A percentile compares a stretch with the other conserved stretches of the same genome.
phyloP scores from a whole-genome alignment of 2,888 invertebrate genomes.

The Strigamia crassipes region DNA sequence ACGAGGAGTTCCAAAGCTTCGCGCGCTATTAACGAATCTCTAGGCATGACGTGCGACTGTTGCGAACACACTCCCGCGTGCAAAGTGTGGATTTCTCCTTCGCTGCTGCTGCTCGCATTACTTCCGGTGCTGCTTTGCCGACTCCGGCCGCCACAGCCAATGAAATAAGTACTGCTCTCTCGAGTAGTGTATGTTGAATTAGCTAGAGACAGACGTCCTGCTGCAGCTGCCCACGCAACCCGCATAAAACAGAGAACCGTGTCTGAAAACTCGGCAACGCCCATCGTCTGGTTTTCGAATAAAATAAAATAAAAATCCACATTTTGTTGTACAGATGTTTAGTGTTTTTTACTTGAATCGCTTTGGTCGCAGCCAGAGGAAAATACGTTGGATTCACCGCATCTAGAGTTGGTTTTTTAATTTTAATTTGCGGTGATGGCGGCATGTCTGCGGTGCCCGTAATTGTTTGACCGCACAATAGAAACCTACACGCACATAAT shows the following conservation, averaged over 20 bases:
- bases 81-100: conserved; percentile 52
- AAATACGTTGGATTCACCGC: conserved; percentile 46
- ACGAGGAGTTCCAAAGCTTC: conserved; percentile 61
- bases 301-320: not conserved
- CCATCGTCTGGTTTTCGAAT: conserved; percentile 56
- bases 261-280: conserved; percentile 58
- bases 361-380: conserved; percentile 54
- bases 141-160: conserved; percentile 54
- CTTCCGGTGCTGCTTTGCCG: conserved; percentile 61
- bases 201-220: conserved; percentile 60
- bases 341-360: conserved; percentile 55
- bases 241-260: conserved; percentile 60
- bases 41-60: conserved; percentile 57
- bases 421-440: conserved; percentile 44
- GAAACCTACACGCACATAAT: conserved; percentile 54
- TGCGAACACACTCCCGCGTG: conserved; percentile 60
- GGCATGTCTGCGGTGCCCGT: conserved; percentile 52
- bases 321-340: not conserved
- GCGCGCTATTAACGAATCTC: conserved; percentile 60
- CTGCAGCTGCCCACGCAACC: conserved; percentile 62
- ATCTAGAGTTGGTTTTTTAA: conserved; percentile 16
- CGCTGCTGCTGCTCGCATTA: conserved; percentile 60
- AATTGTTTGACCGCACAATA: conserved; percentile 59
- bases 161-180: conserved; percentile 52
- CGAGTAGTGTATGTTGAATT: conserved; percentile 58